Base-by-base conservation (phyloP, 2,797 vertebrate species). In the Sebastes taczanowskii region DNA sequence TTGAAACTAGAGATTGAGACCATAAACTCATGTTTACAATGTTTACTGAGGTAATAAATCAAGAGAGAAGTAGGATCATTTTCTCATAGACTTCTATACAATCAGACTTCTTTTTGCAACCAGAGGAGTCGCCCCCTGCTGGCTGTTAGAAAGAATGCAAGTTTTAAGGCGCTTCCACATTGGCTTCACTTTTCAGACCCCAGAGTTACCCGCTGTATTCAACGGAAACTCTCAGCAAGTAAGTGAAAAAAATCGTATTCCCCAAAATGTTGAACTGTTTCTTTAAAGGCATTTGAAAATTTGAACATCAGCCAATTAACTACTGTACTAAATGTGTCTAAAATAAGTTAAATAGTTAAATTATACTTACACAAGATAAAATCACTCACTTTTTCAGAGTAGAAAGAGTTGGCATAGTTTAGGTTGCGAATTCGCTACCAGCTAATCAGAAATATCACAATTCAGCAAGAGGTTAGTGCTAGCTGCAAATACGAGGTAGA, bases 321-420 rank as follows among this genome's bases (percentile, higher is more conserved):
- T 55, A 23, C 6, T 66, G 9, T 11, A 16, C 3, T 22, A 56
- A 35, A n/a, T 74, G 1, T 63, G 25, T 5, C 4, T 18, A n/a
- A 62, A 55, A 22, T 32, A 35, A 16, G 7, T n/a, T 16, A 2
- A 65, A 52, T 8, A 16, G 7, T n/a, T 16, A 2, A 65, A 52
- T 42, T 23, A 27, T 7, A 20, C 11, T 27, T 60, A 88, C 80
- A 87, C 89, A 93, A 92, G 88, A 91, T 89, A 89, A 90, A 86
- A 29, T 85, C 74, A 91, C 76, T 30, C 13, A 35, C 62, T 70
- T 71, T 55, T 14, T 61, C 11, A 46, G 62, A 80, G 27, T 1
- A 77, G 53, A 38, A 49, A 58, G 42, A 83, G 60, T 49, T 66
- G 58, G 59, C 65, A 73, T 8, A 59, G 46, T 27, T 81, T 34